Conservation (phyloP, 2,797 vertebrate genomes). For the Coranthus polyacanthus region DNA sequence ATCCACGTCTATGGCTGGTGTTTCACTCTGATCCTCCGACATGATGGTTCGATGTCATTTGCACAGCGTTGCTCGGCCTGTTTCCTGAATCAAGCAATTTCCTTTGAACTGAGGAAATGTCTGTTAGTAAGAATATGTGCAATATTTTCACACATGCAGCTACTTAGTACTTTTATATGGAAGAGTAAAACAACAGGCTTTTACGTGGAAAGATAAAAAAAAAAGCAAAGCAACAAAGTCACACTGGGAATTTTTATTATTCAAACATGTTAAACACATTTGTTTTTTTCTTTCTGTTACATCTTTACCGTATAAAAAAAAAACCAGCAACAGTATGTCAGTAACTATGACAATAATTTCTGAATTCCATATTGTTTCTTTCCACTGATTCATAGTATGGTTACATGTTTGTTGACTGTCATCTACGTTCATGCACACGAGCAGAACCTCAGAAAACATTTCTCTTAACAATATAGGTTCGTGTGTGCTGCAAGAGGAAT, state of each 20-base stretch:
- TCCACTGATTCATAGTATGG: no score
- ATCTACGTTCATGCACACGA: no score
- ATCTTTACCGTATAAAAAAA: no score
- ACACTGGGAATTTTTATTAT: no score
- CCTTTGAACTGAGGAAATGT: constrained; percentile 69
- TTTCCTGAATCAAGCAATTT: constrained; percentile 71
- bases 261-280: no score
- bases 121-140: constrained; percentile 4
- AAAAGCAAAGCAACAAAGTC: background rate
- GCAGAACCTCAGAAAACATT: no score
- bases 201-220: background rate
- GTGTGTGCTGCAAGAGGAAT: background rate
- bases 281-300: no score
- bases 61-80: constrained; percentile 2
- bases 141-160: constrained; percentile 8
- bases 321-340: no score
- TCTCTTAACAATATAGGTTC: no score
- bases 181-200: background rate
- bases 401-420: no score
- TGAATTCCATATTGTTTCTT: no score
- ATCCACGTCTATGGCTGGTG: constrained; percentile 60
- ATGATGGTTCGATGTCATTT: constrained; percentile 15
- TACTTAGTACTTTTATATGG: background rate
- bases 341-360: no score
- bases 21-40: constrained; percentile 19